Base-by-base conservation (phyloP, 2,797 vertebrate species). In the Siniperca scherzeri region DNA sequence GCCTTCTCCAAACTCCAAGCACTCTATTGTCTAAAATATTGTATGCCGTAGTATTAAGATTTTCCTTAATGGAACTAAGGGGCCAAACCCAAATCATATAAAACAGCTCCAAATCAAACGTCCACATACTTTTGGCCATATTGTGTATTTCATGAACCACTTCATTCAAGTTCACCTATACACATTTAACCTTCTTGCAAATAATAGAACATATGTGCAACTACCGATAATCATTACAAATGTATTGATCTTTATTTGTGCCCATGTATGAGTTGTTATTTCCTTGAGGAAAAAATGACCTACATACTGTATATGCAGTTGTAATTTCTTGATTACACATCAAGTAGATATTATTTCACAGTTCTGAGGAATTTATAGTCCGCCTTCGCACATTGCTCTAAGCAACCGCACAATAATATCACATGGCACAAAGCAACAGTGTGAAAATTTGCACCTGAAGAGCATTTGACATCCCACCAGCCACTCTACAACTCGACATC, bases 381-480 rank as follows among this genome's bases (percentile, higher is more conserved):
- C 65, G 2, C 78, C 87, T 82, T 88, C 86, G 5, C 74, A 70
- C 71, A 38, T 70, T 40, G 36, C 82, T 75, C 77, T 42, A 14
- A 68, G 79, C 75, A 84, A 2, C 62, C 55, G 5, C 74, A 76
- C 50, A 59, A 52, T 77, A 74, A 84, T 80, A 85, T 85, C 78
- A 53, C 62, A 75, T 19, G 61, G 44, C 70, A 33, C 74, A 38
- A 67, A 56, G 77, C 70, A 74, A 44, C 33, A 27, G 80, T 40
- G 78, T 55, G 52, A 80, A 79, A 78, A 81, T 81, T 25, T 81
- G 76, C 72, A 81, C 80, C 87, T 85, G 80, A 88, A 88, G 82
- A 89, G 89, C 78, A 67, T 82, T 91, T 90, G 87, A 91, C 85
- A 85, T 73, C 59, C 46, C 19, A 21, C 42, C 46, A 70, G 77